Evolutionary conservation across 2,888 invertebrate genomes (phyloP).

Genomic region (Lycophotia porphyrea): DNA sequence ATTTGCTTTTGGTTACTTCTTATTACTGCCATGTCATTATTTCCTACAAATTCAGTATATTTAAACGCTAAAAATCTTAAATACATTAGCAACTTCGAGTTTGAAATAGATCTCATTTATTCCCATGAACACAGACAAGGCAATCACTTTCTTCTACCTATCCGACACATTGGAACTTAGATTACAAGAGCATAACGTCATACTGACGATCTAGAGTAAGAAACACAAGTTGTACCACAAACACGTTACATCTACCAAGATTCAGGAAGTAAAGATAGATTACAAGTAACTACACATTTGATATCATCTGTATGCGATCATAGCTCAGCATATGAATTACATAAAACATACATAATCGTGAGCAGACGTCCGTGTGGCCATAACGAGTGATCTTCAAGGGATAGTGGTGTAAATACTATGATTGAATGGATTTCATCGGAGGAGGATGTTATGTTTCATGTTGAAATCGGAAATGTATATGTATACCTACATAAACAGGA

Average conservation of each 20-base stretch:
- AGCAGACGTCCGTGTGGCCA: slow-evolving; percentile 8
- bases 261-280: slow-evolving; percentile 59
- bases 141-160: slow-evolving; percentile 23
- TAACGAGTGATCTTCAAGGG: slow-evolving; percentile 31
- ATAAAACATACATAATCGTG: slow-evolving; percentile 40
- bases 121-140: background rate
- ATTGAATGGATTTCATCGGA: slow-evolving; percentile 26
- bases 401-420: slow-evolving; percentile 35
- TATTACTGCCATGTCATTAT: background rate
- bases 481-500: background rate
- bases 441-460: background rate
- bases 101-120: background rate
- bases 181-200: slow-evolving; percentile 51
- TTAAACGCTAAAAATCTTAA: no score
- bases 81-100: background rate
- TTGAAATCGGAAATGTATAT: background rate
- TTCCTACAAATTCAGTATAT: no score
- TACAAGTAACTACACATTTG: slow-evolving; percentile 54
- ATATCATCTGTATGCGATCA: slow-evolving; percentile 52
- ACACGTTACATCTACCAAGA: slow-evolving; percentile 41
- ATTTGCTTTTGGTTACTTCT: background rate
- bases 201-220: slow-evolving; percentile 44
- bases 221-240: slow-evolving; percentile 23
- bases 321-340: slow-evolving; percentile 43
- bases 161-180: slow-evolving; percentile 20